phyloP scores from a whole-genome alignment of 2,113 vertebrate genomes.

The Psophia crepitans region DNA sequence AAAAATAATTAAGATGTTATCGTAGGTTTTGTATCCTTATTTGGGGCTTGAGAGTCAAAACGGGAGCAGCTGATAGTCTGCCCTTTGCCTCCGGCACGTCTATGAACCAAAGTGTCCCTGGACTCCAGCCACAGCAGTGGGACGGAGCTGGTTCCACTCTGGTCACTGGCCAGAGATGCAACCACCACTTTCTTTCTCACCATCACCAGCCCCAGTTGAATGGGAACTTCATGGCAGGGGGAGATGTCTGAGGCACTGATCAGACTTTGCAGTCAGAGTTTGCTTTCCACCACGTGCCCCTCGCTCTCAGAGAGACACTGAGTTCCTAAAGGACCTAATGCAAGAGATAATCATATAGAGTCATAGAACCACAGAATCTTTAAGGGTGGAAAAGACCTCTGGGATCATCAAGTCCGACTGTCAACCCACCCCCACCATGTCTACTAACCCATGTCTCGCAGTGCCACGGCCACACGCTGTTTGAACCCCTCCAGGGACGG shows the following conservation, averaged over 20 bases:
- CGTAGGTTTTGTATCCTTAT: neutral
- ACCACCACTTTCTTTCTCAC: neutral
- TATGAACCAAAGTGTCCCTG: neutral
- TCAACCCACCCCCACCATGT: too few relatives aligned
- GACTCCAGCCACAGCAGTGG: neutral
- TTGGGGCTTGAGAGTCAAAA: neutral
- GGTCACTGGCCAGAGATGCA: neutral
- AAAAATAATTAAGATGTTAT: neutral
- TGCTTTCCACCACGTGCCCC: neutral
- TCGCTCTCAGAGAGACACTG: neutral
- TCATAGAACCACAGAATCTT: too few relatives aligned
- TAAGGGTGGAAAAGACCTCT: too few relatives aligned
- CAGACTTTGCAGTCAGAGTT: neutral
- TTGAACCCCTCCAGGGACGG: too few relatives aligned
- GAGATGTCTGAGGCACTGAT: neutral
- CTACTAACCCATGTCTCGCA: too few relatives aligned
- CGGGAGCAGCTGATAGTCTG: constrained; percentile 15
- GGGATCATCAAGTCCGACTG: too few relatives aligned
- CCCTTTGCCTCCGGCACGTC: neutral
- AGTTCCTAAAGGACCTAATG: neutral
- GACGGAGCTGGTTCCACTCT: neutral
- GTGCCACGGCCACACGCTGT: too few relatives aligned
- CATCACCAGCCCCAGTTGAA: neutral
- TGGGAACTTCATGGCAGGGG: neutral
- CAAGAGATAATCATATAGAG: neutral